phyloP scores from a whole-genome alignment of 2,113 vertebrate species.

The Dendropsophus ebraccatus region DNA sequence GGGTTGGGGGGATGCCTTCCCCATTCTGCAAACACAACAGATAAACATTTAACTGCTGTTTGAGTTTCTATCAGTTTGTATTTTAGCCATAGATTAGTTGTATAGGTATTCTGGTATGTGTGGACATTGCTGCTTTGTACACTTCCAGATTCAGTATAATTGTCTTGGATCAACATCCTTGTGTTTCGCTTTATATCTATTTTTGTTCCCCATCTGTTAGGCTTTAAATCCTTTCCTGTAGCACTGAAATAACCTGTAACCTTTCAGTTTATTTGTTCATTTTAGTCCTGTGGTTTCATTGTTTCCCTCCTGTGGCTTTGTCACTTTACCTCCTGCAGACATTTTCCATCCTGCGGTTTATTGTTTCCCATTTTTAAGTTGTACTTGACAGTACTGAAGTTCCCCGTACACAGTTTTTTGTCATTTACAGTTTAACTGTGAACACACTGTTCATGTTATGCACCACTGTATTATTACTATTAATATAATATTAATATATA shows the following conservation, averaged over 20 bases:
- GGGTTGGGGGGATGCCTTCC: too few relatives aligned
- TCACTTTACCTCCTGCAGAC: conserved; percentile 22
- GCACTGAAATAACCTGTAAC: conserved; percentile 32
- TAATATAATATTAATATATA: too few relatives aligned
- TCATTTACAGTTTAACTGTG: not conserved
- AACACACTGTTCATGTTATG: not conserved
- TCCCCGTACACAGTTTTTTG: not conserved
- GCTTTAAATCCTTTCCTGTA: conserved; percentile 19
- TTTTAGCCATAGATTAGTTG: not conserved
- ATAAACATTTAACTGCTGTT: too few relatives aligned
- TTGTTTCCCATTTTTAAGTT: conserved; percentile 12
- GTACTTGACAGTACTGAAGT: not conserved
- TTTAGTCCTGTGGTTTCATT: conserved; percentile 38
- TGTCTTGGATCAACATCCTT: not conserved
- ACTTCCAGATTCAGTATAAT: not conserved
- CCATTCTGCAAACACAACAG: too few relatives aligned
- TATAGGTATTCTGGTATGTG: not conserved
- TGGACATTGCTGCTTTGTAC: not conserved
- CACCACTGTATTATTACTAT: not conserved
- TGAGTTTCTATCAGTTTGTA: not conserved
- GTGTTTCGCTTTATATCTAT: not conserved
- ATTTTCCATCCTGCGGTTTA: conserved; percentile 30
- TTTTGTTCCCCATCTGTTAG: conserved; percentile 20
- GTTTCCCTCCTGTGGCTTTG: conserved; percentile 49
- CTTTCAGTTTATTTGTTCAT: conserved; percentile 42